Evolutionary conservation across 2,888 invertebrate genomes (phyloP).

Genomic region (Drosophila mulleri): DNA sequence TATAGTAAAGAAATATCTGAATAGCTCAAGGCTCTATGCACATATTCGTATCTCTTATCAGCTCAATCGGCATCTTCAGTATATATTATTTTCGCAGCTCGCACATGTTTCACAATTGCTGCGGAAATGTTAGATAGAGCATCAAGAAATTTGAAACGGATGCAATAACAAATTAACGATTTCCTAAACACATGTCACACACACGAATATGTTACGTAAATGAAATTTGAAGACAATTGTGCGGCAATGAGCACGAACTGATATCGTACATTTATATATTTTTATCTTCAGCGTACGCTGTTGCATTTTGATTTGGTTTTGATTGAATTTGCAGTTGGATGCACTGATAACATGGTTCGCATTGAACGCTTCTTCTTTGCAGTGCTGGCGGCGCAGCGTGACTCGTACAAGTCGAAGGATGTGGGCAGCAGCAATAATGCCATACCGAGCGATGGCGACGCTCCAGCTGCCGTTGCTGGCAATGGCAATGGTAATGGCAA

Average conservation of each 20-base stretch:
- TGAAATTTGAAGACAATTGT: constrained; percentile 27
- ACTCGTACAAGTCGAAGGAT: constrained; percentile 83
- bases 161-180: constrained; percentile 50
- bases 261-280: not conserved
- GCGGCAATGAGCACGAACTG: not conserved
- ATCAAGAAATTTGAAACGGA: constrained; percentile 46
- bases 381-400: constrained; percentile 84
- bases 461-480: constrained; percentile 30
- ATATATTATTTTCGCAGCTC: not conserved
- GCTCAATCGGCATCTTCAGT: not conserved
- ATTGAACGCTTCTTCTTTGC: constrained; percentile 21
- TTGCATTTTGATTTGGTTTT: constrained; percentile 2
- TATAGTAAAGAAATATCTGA: too few species aligned
- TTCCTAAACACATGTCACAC: constrained; percentile 28
- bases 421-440: constrained; percentile 78
- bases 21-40: too few species aligned
- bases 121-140: constrained; percentile 41
- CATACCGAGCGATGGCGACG: constrained; percentile 66
- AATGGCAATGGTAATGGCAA: too few species aligned
- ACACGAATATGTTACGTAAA: constrained; percentile 4
- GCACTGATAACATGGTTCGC: constrained; percentile 5
- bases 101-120: constrained; percentile 35
- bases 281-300: not conserved
- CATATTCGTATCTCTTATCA: not conserved
- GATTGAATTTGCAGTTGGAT: not conserved